Conservation (phyloP, 2,888 invertebrate genomes). For the Eubasilissa splendida region DNA sequence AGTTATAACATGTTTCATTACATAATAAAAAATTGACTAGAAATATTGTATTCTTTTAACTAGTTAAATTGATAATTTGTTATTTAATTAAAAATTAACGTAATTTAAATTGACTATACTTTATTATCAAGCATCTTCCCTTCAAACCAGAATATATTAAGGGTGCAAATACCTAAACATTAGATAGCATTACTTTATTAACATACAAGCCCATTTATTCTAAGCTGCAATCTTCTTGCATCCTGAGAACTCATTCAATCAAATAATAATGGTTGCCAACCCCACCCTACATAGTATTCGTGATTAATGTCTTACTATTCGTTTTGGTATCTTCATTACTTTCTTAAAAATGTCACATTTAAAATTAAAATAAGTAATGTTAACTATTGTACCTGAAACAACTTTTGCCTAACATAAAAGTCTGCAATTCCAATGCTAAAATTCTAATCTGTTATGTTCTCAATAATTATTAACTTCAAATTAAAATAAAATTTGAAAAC, state of each 20-base stretch:
- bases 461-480: too few species aligned
- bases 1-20: constrained; percentile 56
- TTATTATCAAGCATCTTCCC: constrained; percentile 53
- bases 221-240: background rate
- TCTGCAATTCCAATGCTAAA: background rate
- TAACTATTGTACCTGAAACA: too few species aligned
- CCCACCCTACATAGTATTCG: too few species aligned
- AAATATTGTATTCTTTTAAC: constrained; percentile 55
- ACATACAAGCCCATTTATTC: constrained; percentile 48
- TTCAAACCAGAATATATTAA: constrained; percentile 22
- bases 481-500: too few species aligned
- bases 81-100: constrained; percentile 48
- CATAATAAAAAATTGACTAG: constrained; percentile 56
- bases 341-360: too few species aligned
- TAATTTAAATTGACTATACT: constrained; percentile 58
- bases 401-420: background rate
- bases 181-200: constrained; percentile 38
- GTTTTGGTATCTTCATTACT: too few species aligned
- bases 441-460: too few species aligned
- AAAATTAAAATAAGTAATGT: too few species aligned
- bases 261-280: too few species aligned
- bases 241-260: too few species aligned
- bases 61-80: constrained; percentile 51
- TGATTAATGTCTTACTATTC: too few species aligned
- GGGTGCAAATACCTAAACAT: constrained; percentile 33